Conservation (phyloP, 1,140 invertebrate species). For the Neodiprion virginianus region DNA sequence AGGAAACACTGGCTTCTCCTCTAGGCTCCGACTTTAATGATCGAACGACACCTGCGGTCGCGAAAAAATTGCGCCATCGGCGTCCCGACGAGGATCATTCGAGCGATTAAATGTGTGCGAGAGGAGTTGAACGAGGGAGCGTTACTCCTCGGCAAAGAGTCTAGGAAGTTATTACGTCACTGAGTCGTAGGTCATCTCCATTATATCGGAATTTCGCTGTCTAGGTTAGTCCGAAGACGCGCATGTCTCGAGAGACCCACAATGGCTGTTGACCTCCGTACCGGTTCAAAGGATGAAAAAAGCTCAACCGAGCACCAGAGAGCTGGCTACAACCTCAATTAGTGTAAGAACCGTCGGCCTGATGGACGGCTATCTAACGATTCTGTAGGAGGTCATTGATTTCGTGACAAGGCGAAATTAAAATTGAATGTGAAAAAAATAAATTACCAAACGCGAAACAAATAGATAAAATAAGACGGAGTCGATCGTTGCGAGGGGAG, state of each 20-base stretch:
- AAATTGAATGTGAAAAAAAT: too few species aligned
- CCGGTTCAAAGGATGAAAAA: slow-evolving; percentile 23
- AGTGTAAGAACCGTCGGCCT: too few species aligned
- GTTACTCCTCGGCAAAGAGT: slow-evolving; percentile 16
- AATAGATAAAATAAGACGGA: too few species aligned
- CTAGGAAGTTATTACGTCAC: slow-evolving; percentile 58
- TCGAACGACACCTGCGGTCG: background rate
- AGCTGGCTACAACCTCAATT: too few species aligned
- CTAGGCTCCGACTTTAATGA: background rate
- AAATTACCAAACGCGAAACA: too few species aligned
- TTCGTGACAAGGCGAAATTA: too few species aligned
- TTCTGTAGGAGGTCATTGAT: too few species aligned
- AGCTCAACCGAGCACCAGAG: background rate
- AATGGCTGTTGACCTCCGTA: slow-evolving; percentile 54
- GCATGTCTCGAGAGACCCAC: slow-evolving; percentile 33
- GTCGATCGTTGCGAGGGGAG: too few species aligned
- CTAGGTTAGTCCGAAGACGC: slow-evolving; percentile 37
- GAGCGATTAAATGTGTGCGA: background rate
- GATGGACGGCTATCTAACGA: too few species aligned
- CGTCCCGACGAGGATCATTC: too few species aligned
- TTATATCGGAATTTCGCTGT: slow-evolving; percentile 56
- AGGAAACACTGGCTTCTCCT: too few species aligned
- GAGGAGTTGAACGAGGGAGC: background rate
- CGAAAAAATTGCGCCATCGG: background rate
- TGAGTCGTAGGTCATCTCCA: slow-evolving; percentile 54